phyloP scores from a whole-genome alignment of 2,113 vertebrate genomes.

The Shinisaurus crocodilurus region DNA sequence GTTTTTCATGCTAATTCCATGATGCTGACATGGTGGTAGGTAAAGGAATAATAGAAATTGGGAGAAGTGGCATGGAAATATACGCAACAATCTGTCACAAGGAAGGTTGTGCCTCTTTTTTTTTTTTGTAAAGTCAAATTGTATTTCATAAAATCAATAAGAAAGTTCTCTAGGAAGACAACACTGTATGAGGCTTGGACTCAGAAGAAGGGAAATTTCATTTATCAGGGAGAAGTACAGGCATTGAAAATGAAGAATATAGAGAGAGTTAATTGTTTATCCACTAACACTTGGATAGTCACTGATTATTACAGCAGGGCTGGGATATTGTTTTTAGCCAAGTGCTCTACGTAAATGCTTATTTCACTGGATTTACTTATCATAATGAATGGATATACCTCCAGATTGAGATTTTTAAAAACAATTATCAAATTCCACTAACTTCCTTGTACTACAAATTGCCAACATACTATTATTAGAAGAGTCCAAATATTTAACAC shows the following conservation, averaged over 20 bases:
- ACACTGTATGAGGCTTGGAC: constrained; percentile 6
- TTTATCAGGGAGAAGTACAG: constrained; percentile 39
- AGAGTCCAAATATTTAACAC: constrained; percentile 27
- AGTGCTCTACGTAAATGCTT: constrained; percentile 54
- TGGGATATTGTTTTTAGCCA: constrained; percentile 56
- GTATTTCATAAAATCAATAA: not conserved
- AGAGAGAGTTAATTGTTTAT: constrained; percentile 49
- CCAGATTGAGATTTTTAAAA: constrained; percentile 52
- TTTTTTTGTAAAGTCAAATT: constrained; percentile 22
- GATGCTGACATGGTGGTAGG: not conserved
- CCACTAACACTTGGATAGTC: constrained; percentile 48
- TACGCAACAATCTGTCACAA: constrained; percentile 15
- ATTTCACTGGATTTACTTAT: constrained; percentile 60
- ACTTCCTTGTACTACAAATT: constrained; percentile 39
- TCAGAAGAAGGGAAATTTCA: constrained; percentile 24
- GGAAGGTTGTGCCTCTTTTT: not conserved
- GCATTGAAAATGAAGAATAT: constrained; percentile 42
- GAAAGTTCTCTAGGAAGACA: not conserved
- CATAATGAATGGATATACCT: constrained; percentile 49
- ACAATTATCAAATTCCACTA: constrained; percentile 58
- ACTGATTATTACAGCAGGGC: constrained; percentile 53
- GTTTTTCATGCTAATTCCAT: constrained; percentile 5
- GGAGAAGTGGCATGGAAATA: fast-evolving
- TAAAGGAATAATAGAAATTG: not conserved
- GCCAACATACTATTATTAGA: constrained; percentile 37